Base-by-base conservation (phyloP, 2,797 vertebrate genomes). In the Manis crassicaudata region DNA sequence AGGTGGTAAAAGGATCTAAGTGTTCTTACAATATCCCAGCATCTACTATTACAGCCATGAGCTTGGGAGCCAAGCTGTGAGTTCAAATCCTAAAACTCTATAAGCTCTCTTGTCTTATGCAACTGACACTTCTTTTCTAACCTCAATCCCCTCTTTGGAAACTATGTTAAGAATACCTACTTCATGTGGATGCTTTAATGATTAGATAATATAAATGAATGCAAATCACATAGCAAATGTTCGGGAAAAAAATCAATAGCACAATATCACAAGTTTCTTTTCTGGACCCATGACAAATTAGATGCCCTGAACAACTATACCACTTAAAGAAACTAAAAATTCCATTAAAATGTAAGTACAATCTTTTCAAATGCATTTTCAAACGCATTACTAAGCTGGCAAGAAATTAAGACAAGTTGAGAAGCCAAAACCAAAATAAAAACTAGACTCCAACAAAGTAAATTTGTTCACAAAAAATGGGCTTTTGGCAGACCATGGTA, bases 381-480 rank as follows among this genome's bases (percentile, higher is more conserved):
- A 94, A 89, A 92, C 56, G 6, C 3, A 37, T 80, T 62, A 67
- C 25, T 62, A 62, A 56, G 27, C 23, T 96, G 63, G n/a, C 13
- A 73, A 58, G 58, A 63, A 91, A 90, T 46, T 68, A 82, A 68
- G 46, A 87, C 18, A 82, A 60, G 29, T 62, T 77, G 37, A 90
- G n/a, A 77, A 67, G 46, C n/a, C 81, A 95, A 79, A 68, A 43
- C 11, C 16, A 68, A 87, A 85, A 86, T 73, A 18, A 92, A 92
- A 62, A 8, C 5, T 82, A 29, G 5, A 67, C 11, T 40, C 7
- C 7, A n/a, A 11, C n/a, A 12, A 79, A 80, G n/a, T n/a, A 79
- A 79, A 6, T 75, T 92, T 83, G 29, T 4, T 81, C 54, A 32
- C 52, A 75, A 29, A 29, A 75, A 29, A 29, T 17, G 25, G 16